Evolutionary conservation across 2,888 invertebrate genomes (phyloP), one percentile per base, ranked within the genome.

Genomic region (Entomobrya multifasciata): DNA sequence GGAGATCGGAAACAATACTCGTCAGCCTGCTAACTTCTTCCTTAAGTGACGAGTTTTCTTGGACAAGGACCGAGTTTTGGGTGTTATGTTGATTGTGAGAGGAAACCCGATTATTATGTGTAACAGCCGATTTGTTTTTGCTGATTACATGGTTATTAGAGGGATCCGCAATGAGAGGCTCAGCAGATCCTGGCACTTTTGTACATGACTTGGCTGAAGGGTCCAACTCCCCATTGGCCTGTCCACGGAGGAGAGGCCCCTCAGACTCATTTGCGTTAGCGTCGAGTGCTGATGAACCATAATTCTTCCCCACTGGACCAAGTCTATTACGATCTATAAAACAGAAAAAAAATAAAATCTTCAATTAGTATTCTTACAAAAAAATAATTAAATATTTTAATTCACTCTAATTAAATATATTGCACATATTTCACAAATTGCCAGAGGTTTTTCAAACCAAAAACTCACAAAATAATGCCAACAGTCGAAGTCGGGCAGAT

Each of bases 261-360:
- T 87, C 87, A 6, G 87, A 87, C 72, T 87, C 87, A 20, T 87
- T 87, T 13, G 87, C 87, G 36, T 87, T 87, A 10, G 87, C 81
- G 57, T 87, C 87, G 30, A 87, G 82, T 11, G 81, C 87, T 22
- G 81, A 22, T 17, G 87, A 79, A 52, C 74, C 84, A 84, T 83
- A 87, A 44, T 87, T 80, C 41, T 89, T 89, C 10, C 89, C 89
- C 67, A 87, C 88, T n/a, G 88, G 88, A 74, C 89, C 89, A 62
- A 89, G 78, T 78, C 89, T 84, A 85, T 88, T 89, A 79, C 88
- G 89, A 88, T 89, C 89, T 89, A 77, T 20, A 82, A 65, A 41
- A 41, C 30, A 65, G 41, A 17, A 65, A 41, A 41, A 13, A 17
- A 13, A 47, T 11, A 30, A 30, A 30, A 30, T 30, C 2, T 36